Evolutionary conservation across 2,797 vertebrate genomes (phyloP), one percentile per base, ranked within the genome.

Genomic region (Dicrostonyx torquatus): DNA sequence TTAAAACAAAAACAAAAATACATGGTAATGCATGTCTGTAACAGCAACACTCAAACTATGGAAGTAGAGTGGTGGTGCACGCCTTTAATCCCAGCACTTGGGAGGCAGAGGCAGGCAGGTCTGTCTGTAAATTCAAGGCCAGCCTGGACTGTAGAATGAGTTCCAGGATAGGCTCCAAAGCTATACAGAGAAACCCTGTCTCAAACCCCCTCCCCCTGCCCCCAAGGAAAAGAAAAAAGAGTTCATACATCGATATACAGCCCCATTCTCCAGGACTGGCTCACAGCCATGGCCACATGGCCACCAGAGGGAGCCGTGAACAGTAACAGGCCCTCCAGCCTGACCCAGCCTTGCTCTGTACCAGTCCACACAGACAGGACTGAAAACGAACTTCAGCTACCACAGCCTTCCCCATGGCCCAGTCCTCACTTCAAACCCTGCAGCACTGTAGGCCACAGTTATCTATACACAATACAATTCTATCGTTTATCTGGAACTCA

Each of bases 291-390:
- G 45, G 31, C 50, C 31, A 53, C 62, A 62, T 5, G 14, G 58
- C 96, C 97, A 11, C 89, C 93, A 96, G 97, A 89, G 96, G 94
- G 96, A 86, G 95, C 93, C 72, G 9, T 37, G 37, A 2, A 45
- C 90, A 62, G 12, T 0, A 0, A 1, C 34, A 58, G 89, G 78
- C 73, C 26, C 13, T 66, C 29, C 37, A 55, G 22, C 26, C 78
- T 8, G 26, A 14, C 83, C 0, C 86, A 24, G 6, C 66, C 48
- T 48, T 72, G 34, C 66, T 22, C 24, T 15, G 72, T 5, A 53
- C 24, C 79, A 50, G 48, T 50, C 0, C 14, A 9, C 0, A 0
- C 58, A 58, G 37, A 26, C 50, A 55, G 37, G 17, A 88, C 45
- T 22, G 12, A 22, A 20, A 24, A 72, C n/a, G 6, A n/a, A 6